phyloP scores from a whole-genome alignment of 2,888 invertebrate species.

The Sarcophaga variegata region DNA sequence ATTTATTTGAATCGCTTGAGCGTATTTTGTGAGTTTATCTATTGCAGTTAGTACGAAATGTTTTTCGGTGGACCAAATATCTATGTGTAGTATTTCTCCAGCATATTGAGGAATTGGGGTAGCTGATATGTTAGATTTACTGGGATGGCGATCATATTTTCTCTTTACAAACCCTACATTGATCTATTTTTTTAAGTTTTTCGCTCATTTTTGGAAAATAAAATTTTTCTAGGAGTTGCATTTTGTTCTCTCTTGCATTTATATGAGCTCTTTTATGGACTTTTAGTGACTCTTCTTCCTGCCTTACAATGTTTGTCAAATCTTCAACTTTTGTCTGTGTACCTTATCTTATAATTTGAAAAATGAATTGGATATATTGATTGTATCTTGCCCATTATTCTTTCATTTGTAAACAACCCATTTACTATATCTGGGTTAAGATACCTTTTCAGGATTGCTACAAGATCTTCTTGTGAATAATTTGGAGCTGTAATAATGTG shows the following conservation, averaged over 20 bases:
- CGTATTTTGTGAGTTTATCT: slow-evolving; percentile 21
- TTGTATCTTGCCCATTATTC: slow-evolving; percentile 10
- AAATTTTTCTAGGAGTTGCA: slow-evolving; percentile 6
- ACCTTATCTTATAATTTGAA: neutral
- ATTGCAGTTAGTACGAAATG: slow-evolving; percentile 11
- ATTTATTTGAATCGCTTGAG: neutral
- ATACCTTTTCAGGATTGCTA: neutral
- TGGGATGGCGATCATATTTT: slow-evolving; percentile 19
- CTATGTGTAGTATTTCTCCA: neutral
- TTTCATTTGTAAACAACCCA: neutral
- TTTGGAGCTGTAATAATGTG: neutral
- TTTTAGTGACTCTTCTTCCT: no score
- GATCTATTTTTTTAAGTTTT: slow-evolving; percentile 32
- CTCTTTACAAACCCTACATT: slow-evolving; percentile 20
- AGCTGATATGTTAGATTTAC: neutral
- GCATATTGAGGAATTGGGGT: neutral
- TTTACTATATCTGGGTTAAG: neutral
- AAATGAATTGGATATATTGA: slow-evolving; percentile 5
- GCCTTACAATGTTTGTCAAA: no score
- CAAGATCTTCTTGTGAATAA: slow-evolving; percentile 1
- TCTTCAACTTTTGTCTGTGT: no score
- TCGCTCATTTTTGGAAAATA: slow-evolving; percentile 27
- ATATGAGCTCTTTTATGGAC: neutral
- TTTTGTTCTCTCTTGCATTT: slow-evolving; percentile 13
- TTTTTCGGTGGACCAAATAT: slow-evolving; percentile 16